Percentiles rank a stretch among this genome's conserved stretches.
These are phyloP conservation scores for Podocnemis expansa DNA, from an alignment of 2,113 vertebrate genomes.

Conservation along the genomic window DNA sequence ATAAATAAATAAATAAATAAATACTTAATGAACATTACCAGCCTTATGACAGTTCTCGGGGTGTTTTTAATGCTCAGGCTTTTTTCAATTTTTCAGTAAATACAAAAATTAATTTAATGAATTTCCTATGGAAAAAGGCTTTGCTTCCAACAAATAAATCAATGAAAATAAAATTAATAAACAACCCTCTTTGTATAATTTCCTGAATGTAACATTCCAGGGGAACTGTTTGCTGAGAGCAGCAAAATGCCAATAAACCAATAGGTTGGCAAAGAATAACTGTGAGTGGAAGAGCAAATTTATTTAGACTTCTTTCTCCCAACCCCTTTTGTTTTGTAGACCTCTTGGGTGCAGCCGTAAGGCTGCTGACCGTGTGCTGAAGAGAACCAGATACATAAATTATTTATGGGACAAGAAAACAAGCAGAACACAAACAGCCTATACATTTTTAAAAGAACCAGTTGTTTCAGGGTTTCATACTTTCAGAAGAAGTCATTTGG, in stretches of 20 bases:
- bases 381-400: not conserved
- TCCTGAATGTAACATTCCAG: not conserved
- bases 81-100: not conserved
- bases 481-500: not conserved
- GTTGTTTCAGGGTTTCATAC: not conserved
- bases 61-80: not conserved
- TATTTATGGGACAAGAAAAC: not conserved
- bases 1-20: slow-evolving; percentile 22
- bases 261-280: not conserved
- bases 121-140: not conserved
- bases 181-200: not conserved
- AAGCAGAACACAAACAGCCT: not conserved
- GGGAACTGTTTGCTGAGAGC: not conserved
- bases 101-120: slow-evolving; percentile 1
- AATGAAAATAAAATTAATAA: not conserved
- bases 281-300: not conserved
- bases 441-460: not conserved
- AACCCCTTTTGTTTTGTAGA: not conserved
- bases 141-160: not conserved
- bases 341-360: not conserved
- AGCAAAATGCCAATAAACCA: not conserved
- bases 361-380: not conserved
- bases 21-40: slow-evolving; percentile 21
- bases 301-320: not conserved
- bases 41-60: not conserved